Base-by-base conservation (phyloP, 2,888 invertebrate species). In the Heliconius hortense region DNA sequence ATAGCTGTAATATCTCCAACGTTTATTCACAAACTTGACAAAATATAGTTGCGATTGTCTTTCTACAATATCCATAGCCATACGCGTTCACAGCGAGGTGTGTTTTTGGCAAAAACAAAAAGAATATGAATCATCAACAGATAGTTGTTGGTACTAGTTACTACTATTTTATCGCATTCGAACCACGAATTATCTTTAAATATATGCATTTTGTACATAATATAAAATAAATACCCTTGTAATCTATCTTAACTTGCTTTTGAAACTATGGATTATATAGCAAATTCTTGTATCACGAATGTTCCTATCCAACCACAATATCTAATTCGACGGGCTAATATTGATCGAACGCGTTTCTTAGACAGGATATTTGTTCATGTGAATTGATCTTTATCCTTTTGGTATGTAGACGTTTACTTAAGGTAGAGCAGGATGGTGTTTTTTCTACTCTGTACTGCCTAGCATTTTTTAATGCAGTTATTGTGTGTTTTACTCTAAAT, bases 271-370 rank as follows among this genome's bases (percentile, higher is more conserved):
- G n/a, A 64, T 5, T n/a, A 11, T 13, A 28, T 48, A 48, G 18
- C 35, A 35, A 70, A 70, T 39, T 70, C 70, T 8, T 28, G 15
- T 18, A 24, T 70, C 70, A 70, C 70, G 70, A 59, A 18, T 26
- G 15, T 39, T 26, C 60, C 39, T 21, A 82, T 83, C 79, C 79
- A 82, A 82, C 84, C 85, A 86, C 75, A 74, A 74, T 84, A 83
- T 85, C 88, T 87, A 87, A 89, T 85, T 81, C 78, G 78, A 79
- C 80, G 21, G 79, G 82, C 85, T 88, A 90, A 90, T 89, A 89
- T 89, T 91, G 85, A 79, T 79, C 78, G 82, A 83, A 81, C 86
- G 84, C 85, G 89, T 90, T 86, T 89, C 86, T 62, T 35, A 64
- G 60, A 24, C 72, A 73, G 78, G 78, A 78, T 75, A 76, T 78